phyloP scores from a whole-genome alignment of 2,113 vertebrate genomes.

The Eptesicus fuscus region DNA sequence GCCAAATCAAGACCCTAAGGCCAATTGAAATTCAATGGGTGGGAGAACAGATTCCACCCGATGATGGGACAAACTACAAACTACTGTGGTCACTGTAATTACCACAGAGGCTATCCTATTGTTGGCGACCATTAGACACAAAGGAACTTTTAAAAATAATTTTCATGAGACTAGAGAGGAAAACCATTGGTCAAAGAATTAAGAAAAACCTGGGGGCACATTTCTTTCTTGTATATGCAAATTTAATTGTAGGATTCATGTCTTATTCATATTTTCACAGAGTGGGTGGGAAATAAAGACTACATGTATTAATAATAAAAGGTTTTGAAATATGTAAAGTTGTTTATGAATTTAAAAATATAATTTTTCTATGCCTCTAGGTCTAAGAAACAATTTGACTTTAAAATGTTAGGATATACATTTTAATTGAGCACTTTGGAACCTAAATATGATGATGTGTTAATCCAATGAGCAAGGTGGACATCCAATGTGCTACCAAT shows the following conservation, averaged over 20 bases:
- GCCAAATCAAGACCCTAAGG: background rate
- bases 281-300: background rate
- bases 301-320: background rate
- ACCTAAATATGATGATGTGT: background rate
- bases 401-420: background rate
- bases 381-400: background rate
- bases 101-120: background rate
- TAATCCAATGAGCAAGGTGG: background rate
- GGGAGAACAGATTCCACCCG: background rate
- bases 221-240: background rate
- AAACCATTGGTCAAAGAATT: background rate
- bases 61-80: background rate
- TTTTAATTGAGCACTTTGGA: constrained; percentile 7
- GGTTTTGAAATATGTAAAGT: background rate
- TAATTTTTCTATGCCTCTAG: background rate
- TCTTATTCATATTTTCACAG: background rate
- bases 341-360: background rate
- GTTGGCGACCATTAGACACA: background rate
- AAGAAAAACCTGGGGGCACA: background rate
- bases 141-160: background rate
- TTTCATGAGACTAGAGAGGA: background rate
- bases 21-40: background rate
- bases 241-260: background rate
- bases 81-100: background rate
- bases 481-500: background rate